Base-by-base conservation (phyloP, 2,113 vertebrate species). In the Periophthalmus modestus region DNA sequence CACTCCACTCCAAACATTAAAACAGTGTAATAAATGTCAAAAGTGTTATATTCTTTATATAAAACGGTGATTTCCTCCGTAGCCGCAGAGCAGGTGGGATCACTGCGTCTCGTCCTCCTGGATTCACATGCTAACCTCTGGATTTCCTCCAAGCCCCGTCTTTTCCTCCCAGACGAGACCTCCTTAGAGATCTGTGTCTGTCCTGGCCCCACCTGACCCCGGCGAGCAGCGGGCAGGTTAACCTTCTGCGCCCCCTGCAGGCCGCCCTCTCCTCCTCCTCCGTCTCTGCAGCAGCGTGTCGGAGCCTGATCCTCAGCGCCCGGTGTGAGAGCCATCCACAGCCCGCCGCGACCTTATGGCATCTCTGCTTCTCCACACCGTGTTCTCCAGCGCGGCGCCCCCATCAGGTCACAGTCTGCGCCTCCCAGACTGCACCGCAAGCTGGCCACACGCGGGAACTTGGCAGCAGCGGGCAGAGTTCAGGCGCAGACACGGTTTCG, bases 181-280 rank as follows among this genome's bases (percentile, higher is more conserved):
- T 68, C 65, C 73, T 36, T 4, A 24, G 67, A 82, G 77, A 72
- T 18, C 61, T 66, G 28, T 10, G 39, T 69, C 61, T 54, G 36
- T 58, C 7, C 19, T 66, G 48, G 67, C 55, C 73, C 59, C 73
- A 69, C 72, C 59, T 52, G 55, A 83, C 59, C 78, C 70, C 70
- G 50, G 55, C n/a, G 70, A 77, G 83, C 75, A 70, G 68, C 73
- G 57, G 57, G 78, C 62, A 69, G 47, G 76, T 73, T 79, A 61
- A 80, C 78, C 74, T 82, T 81, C 63, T 72, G 69, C 48, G 70
- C 79, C 68, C 47, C 79, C 28, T 34, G 19, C 16, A 34, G 54
- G n/a, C 43, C 0, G 18, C 2, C 50, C 54, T 72, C 68, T 3
- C 3, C 28, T 28, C 28, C 28, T 48, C 72, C n/a, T 62, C 12